Percentiles rank a stretch among this genome's conserved stretches.
These are phyloP conservation scores for Caerostris darwini DNA, from an alignment of 1,140 invertebrate genomes.

Conservation along the genomic window DNA sequence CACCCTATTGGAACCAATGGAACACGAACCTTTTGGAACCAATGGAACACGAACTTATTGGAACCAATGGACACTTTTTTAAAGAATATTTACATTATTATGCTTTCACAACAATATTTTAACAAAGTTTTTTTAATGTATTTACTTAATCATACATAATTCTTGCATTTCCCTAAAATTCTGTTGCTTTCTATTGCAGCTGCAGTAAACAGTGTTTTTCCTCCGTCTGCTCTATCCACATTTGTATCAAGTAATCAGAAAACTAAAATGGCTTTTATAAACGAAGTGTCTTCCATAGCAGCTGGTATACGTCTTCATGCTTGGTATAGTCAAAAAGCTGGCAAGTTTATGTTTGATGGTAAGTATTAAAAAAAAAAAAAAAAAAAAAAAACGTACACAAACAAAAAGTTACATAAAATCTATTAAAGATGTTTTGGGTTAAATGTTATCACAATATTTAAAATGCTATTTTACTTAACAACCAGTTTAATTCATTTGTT, in stretches of 20 bases:
- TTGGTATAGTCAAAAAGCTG: slow-evolving; percentile 63
- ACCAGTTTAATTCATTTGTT: too few relatives aligned
- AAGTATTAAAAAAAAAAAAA: not conserved
- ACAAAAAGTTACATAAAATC: too few relatives aligned
- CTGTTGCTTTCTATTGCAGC: slow-evolving; percentile 23
- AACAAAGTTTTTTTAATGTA: too few relatives aligned
- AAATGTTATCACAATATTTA: too few relatives aligned
- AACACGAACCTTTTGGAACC: too few relatives aligned
- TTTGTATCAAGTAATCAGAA: slow-evolving; percentile 65
- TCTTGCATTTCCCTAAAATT: not conserved
- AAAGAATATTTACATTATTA: not conserved
- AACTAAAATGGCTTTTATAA: slow-evolving; percentile 68
- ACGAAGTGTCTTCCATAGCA: slow-evolving; percentile 66
- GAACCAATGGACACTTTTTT: too few relatives aligned
- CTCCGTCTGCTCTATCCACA: slow-evolving; percentile 49
- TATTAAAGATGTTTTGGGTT: too few relatives aligned
- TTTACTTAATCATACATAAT: too few relatives aligned
- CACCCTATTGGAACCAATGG: too few relatives aligned
- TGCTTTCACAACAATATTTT: not conserved
- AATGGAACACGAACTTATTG: too few relatives aligned
- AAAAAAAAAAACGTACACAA: too few relatives aligned
- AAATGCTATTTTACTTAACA: too few relatives aligned
- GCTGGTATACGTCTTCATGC: slow-evolving; percentile 67
- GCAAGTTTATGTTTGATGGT: slow-evolving; percentile 73
- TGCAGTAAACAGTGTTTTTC: slow-evolving; percentile 66